Evolutionary conservation across 2,888 invertebrate genomes (phyloP), one percentile per base, ranked within the genome.

Genomic region (Drosophila testacea): DNA sequence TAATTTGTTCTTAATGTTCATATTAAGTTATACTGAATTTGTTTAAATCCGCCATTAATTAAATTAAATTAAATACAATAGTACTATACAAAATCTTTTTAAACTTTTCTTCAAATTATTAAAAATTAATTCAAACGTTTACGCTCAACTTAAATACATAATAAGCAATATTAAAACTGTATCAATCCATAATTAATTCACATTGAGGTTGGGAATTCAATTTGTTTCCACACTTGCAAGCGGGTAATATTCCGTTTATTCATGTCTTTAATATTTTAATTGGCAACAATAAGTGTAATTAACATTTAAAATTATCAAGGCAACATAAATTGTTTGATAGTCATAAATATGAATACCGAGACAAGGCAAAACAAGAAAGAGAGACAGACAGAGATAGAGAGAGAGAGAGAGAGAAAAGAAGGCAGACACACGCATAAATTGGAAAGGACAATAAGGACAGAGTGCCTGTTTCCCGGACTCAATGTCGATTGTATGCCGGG

Each of bases 231-330:
- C 36, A 22, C 42, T 47, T 39, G 11, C 9, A 6, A 1, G 11
- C 28, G 11, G 34, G 41, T 38, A 22, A 22, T 50, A 13, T 11
- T 39, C 4, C 65, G 57, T 66, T 64, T 65, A 51, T 62, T 39
- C 39, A 67, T 56, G 54, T 50, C 67, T 79, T 81, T 77, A 82
- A 84, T 64, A 62, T 77, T 74, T 79, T 82, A 84, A 79, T 82
- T 74, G 68, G 59, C 71, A 60, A 38, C 72, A 76, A 61, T 52
- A 51, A 63, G 36, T 38, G 73, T 78, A 83, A 85, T 82, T 80
- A 82, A 76, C 78, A 73, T 80, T 83, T 69, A 80, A 83, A 75
- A 76, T 80, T 61, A 85, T 82, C 77, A 70, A 47, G 72, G 55
- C 60, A 48, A 47, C 66, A 75, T 77, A 77, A 84, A 74, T 77